Base-by-base conservation (phyloP, 2,797 vertebrate genomes). In the Lepidocolaptes lacrymiger region DNA sequence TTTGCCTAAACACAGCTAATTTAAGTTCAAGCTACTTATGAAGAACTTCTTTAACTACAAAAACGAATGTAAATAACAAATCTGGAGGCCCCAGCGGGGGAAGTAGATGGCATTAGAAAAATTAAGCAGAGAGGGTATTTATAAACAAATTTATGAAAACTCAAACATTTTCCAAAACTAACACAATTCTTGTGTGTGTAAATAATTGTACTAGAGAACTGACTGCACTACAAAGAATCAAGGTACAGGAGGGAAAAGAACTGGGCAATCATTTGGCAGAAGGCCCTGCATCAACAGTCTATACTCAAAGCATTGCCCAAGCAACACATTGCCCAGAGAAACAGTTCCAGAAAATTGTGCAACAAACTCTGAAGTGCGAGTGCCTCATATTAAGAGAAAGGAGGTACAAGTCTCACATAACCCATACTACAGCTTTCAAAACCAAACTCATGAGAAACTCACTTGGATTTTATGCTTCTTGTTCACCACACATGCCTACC, bases 201-300 rank as follows among this genome's bases (percentile, higher is more conserved):
- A 85, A 67, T 80, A 92, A 89, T 8, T 48, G 19, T 48, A 73
- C 55, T 41, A 26, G 23, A 78, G 51, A 86, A 86, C 26, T 52
- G 62, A 79, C 9, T 69, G 51, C n/a, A 75, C 26, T 68, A 48
- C 28, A 78, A 78, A 88, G 54, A 90, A 85, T 56, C 82, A 67
- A 71, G 48, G 74, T 73, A 89, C 21, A 83, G 72, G 15, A 96
- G 55, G 32, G 26, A 86, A 93, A 83, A 22, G 4, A 75, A 78
- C 23, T 85, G 61, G n/a, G 88, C 34, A 94, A 93, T 82, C 19
- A 39, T 13, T 32, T 91, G 80, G 84, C 91, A 95, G 62, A 88
- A 91, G 22, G 86, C 34, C 75, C 63, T 69, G 7, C 76, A 73
- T 80, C 39, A 85, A 56, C 52, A 82, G 74, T 71, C 63, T 43